Conservation (phyloP, 2,113 vertebrate species). For the Corynorhinus townsendii region DNA sequence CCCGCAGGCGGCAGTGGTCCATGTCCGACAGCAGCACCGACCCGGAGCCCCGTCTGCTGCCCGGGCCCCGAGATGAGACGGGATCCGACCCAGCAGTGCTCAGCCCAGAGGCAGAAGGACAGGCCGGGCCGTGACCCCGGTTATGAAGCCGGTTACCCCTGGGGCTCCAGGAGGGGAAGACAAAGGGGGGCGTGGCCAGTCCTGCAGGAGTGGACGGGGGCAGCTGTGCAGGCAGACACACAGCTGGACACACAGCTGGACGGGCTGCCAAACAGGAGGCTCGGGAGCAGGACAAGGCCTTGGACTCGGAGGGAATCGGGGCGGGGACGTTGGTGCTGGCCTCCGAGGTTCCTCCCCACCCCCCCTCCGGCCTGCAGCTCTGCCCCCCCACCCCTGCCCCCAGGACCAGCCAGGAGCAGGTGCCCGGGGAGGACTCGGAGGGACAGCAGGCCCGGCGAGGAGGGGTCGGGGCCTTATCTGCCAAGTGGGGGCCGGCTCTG, state of each 20-base stretch:
- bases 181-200: neutral
- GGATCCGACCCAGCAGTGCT: neutral
- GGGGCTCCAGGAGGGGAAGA: neutral
- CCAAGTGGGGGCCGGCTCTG: too few species aligned
- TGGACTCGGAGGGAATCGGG: neutral
- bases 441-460: too few species aligned
- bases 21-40: too few species aligned
- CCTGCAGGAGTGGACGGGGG: neutral
- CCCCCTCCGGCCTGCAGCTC: too few species aligned
- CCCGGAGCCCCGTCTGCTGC: neutral
- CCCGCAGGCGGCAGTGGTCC: neutral
- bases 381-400: too few species aligned
- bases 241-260: conserved; percentile 19
- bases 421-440: too few species aligned
- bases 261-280: neutral
- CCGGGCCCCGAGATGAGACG: neutral
- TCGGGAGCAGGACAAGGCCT: neutral
- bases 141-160: neutral
- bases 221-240: conserved; percentile 25
- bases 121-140: neutral
- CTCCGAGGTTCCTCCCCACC: too few species aligned
- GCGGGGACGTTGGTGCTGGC: too few species aligned
- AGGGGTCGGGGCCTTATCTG: too few species aligned
- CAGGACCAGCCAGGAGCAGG: too few species aligned
- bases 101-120: neutral